Evolutionary conservation across 2,888 invertebrate genomes (phyloP).

Genomic region (Orchesella flavescens): DNA sequence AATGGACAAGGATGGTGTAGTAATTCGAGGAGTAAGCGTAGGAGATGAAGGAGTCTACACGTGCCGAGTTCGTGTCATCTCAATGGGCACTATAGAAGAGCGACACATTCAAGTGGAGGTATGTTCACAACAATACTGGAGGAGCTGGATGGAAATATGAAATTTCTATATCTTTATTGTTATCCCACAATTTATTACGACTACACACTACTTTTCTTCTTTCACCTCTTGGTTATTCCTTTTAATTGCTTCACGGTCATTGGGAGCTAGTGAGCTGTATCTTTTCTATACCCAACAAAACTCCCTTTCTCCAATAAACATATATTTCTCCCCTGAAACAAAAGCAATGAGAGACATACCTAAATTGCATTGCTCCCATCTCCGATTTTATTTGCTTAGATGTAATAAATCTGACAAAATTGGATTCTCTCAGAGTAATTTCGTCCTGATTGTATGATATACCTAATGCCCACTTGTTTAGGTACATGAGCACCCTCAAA

Average conservation of each 20-base stretch:
- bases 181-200: not conserved
- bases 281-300: no score
- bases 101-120: conserved; percentile 87
- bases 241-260: conserved; percentile 17
- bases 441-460: no score
- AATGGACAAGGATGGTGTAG: conserved; percentile 83
- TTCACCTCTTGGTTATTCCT: conserved; percentile 3
- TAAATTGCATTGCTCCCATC: not conserved
- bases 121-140: not conserved
- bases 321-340: no score
- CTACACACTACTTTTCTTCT: not conserved
- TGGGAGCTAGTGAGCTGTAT: not conserved
- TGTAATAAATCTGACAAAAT: not conserved
- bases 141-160: conserved; percentile 59
- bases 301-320: no score
- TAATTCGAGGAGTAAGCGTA: conserved; percentile 85
- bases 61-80: conserved; percentile 88
- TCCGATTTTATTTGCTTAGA: not conserved
- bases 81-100: conserved; percentile 85
- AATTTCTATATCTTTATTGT: not conserved
- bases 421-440: not conserved
- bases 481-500: conserved; percentile 71
- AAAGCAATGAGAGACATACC: not conserved
- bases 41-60: conserved; percentile 90
- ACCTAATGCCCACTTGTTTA: conserved; percentile 23